Evolutionary conservation across 2,888 invertebrate genomes (phyloP), one percentile per base, ranked within the genome.

Genomic region (Melanostoma scalare): DNA sequence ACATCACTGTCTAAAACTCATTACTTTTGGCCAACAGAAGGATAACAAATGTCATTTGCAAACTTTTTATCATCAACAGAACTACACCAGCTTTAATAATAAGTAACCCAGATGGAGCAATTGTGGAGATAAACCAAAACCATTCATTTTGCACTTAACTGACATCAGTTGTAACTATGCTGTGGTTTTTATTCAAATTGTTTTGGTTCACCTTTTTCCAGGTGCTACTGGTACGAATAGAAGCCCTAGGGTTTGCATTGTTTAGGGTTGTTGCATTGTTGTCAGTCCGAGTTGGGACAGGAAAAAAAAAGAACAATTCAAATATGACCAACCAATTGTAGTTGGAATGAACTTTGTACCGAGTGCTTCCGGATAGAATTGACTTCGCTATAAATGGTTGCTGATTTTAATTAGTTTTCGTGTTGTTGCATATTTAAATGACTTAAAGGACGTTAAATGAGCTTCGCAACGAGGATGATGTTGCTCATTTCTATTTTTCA

Each of bases 361-460:
- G 56, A 42, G 52, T 31, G 44, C 33, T 31, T 20, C 10, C 8
- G 38, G 20, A 20, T 20, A 20, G 20, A 20, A 46, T 36, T 46
- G n/a, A 56, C 9, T 56, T 36, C n/a, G 5, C 31, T 31, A 9
- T 55, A 50, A 52, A 50, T 58, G 58, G 3, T 44, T 50, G 38
- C 42, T 50, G 50, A 35, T 55, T 58, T 58, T 74, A 67, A 74
- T 74, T 67, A 50, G 56, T 50, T 65, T 65, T 42, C 36, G 38
- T 53, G 67, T 42, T 20, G 20, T 10, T 20, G 20, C 20, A 20
- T 20, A 44, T 53, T 33, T 40, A 42, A 46, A 33, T 33, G 20
- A 5, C 8, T 20, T 53, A 10, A 20, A 53, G 42, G 53, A 20
- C n/a, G 53, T 6, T 2, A 38, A 40, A 38, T 4, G 33, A n/a